Evolutionary conservation across 2,113 vertebrate species (phyloP).

Genomic region (Sigmodon hispidus): DNA sequence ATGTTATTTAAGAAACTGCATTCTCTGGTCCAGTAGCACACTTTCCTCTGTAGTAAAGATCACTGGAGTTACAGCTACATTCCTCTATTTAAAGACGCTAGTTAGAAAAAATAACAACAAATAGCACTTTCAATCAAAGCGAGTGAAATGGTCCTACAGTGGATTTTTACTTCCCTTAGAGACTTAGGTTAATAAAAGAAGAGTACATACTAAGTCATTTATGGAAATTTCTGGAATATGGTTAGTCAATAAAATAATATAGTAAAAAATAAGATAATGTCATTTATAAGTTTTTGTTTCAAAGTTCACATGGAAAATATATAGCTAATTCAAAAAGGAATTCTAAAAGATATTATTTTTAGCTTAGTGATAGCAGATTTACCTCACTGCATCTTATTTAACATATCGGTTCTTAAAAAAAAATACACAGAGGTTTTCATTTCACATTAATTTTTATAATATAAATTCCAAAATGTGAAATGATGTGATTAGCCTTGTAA

Average conservation of each 20-base stretch:
- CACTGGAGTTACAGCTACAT: conserved; percentile 64
- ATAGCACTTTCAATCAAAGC: conserved; percentile 15
- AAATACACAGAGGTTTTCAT: neutral
- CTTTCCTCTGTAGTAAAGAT: conserved; percentile 47
- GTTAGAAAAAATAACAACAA: conserved; percentile 55
- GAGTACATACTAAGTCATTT: conserved; percentile 42
- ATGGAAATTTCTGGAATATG: conserved; percentile 47
- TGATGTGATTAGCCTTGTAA: conserved; percentile 1
- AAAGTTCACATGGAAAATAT: neutral
- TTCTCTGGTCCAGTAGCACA: neutral
- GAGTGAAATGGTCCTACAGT: neutral
- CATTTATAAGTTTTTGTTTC: neutral
- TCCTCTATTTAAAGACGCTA: conserved; percentile 64
- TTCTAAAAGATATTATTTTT: conserved; percentile 39
- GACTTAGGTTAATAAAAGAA: neutral
- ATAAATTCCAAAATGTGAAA: conserved; percentile 55
- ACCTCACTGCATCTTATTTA: neutral
- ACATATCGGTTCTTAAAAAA: conserved; percentile 38
- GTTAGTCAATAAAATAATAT: neutral
- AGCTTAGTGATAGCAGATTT: neutral
- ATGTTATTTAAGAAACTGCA: neutral
- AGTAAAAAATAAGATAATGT: neutral
- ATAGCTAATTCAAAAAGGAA: neutral
- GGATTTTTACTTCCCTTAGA: neutral
- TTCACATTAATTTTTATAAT: conserved; percentile 46